phyloP scores from a whole-genome alignment of 2,113 vertebrate genomes.

The Speoplatyrhinus poulsoni region DNA sequence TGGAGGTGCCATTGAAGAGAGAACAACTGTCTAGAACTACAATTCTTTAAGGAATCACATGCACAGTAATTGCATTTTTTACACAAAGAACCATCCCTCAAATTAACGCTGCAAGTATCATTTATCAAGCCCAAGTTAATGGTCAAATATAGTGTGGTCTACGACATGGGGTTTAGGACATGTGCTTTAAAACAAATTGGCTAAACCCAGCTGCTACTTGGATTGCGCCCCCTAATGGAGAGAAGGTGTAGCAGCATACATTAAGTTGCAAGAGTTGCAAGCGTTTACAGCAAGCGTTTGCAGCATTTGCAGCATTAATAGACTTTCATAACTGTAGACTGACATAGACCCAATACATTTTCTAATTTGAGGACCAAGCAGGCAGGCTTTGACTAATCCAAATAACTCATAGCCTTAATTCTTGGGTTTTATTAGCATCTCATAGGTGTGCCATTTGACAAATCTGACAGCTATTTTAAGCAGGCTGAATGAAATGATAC shows the following conservation, averaged over 20 bases:
- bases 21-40: constrained; percentile 28
- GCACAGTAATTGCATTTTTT: constrained; percentile 38
- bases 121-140: neutral
- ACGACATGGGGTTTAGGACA: too few species aligned
- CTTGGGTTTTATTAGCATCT: constrained; percentile 67
- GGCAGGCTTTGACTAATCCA: too few species aligned
- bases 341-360: too few species aligned
- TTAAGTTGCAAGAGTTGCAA: too few species aligned
- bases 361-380: too few species aligned
- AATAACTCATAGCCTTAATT: neutral
- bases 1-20: constrained; percentile 41
- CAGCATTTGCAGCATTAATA: too few species aligned
- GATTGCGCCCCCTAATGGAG: too few species aligned
- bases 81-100: neutral
- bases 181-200: too few species aligned
- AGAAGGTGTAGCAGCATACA: too few species aligned
- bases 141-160: neutral
- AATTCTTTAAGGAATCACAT: constrained; percentile 39
- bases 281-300: too few species aligned
- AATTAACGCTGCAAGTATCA: neutral
- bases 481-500: constrained; percentile 49
- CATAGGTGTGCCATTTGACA: constrained; percentile 78
- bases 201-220: too few species aligned
- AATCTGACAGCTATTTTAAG: constrained; percentile 73
- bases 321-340: too few species aligned